Evolutionary conservation across 2,888 invertebrate species (phyloP).

Genomic region (Sesia bembeciformis): DNA sequence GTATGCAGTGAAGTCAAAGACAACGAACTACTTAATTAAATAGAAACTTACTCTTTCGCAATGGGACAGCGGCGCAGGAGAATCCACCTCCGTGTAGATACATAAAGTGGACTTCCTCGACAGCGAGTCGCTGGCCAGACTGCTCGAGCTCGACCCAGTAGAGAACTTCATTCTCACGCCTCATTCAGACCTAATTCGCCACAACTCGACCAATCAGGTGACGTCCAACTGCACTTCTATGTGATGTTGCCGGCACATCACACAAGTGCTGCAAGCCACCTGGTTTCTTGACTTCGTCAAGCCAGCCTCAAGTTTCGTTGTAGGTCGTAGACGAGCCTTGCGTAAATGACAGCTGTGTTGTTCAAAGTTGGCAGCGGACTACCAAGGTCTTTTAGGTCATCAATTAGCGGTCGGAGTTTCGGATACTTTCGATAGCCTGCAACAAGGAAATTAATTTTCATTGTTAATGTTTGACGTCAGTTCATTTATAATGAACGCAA

Average conservation of each 20-base stretch:
- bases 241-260: constrained; percentile 63
- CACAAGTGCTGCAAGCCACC: constrained; percentile 37
- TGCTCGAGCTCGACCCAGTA: constrained; percentile 77
- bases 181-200: constrained; percentile 24
- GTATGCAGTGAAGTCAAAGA: no score
- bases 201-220: constrained; percentile 35
- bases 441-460: constrained; percentile 21
- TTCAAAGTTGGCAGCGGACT: constrained; percentile 29
- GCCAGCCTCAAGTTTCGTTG: constrained; percentile 1
- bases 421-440: constrained; percentile 46
- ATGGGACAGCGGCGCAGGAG: constrained; percentile 37
- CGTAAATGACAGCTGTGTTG: constrained; percentile 27
- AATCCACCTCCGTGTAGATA: constrained; percentile 76
- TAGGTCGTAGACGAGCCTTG: constrained; percentile 16
- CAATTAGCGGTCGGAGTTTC: constrained; percentile 26
- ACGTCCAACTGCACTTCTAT: constrained; percentile 56
- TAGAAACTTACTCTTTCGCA: constrained; percentile 69
- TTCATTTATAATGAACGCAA: no score
- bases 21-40: neutral
- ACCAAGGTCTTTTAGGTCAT: constrained; percentile 27
- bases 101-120: constrained; percentile 79
- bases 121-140: constrained; percentile 77
- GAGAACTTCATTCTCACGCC: constrained; percentile 74
- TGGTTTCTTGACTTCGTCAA: constrained; percentile 3
- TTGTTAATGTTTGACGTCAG: no score